These are phyloP conservation scores for Periophthalmus modestus DNA, from an alignment of 2,113 vertebrate genomes.

Conservation along the genomic window DNA sequence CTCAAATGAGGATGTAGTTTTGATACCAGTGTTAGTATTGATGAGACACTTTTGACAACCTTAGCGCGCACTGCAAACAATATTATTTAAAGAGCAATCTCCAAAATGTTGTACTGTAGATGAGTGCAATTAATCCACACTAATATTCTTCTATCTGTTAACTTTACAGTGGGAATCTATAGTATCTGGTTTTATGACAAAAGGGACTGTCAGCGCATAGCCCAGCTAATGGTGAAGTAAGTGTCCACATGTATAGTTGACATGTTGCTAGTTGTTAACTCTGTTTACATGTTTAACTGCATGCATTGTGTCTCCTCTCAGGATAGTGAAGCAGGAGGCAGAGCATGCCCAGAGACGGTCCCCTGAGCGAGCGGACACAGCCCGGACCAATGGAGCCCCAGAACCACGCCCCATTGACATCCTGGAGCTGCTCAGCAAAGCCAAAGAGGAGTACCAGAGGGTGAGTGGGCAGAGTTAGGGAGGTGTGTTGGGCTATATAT, in stretches of 20 bases:
- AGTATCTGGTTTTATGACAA: constrained; percentile 99
- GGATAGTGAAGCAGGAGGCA: constrained; percentile 91
- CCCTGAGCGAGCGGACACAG: constrained; percentile 79
- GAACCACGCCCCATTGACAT: constrained; percentile 87
- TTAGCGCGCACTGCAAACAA: no score
- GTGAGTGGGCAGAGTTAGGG: constrained; percentile 66
- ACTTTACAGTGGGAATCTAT: constrained; percentile 90
- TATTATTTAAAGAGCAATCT: no score
- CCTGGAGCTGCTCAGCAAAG: constrained; percentile 95
- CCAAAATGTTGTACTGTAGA: background rate
- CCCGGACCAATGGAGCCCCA: constrained; percentile 82
- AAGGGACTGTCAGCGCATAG: constrained; percentile 95
- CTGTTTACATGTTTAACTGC: background rate
- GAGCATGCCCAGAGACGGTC: constrained; percentile 80
- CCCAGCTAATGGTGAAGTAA: constrained; percentile 97
- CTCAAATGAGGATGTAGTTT: no score
- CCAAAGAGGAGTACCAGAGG: constrained; percentile 94
- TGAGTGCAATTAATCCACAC: background rate
- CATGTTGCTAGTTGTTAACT: no score
- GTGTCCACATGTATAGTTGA: constrained; percentile 50
- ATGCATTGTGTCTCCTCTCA: constrained; percentile 42
- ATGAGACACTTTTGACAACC: no score
- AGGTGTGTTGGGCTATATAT: no score
- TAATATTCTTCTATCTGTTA: constrained; percentile 11
- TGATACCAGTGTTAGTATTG: no score